Conservation (phyloP, 2,888 invertebrate genomes). For the Cosmopolites sordidus region DNA sequence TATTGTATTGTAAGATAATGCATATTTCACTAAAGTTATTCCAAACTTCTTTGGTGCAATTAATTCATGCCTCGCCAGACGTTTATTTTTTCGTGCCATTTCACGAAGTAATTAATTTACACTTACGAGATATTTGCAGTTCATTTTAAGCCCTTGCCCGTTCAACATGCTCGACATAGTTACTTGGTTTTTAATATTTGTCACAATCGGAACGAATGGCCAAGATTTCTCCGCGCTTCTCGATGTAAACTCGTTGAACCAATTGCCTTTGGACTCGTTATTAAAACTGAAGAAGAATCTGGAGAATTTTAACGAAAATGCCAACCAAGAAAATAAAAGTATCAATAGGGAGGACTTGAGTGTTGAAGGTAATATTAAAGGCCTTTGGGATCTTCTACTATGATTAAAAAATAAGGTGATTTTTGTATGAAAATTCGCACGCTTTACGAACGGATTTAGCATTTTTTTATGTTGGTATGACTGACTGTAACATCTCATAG, state of each 20-base stretch:
- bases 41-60: constrained; percentile 3
- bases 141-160: background rate
- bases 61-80: background rate
- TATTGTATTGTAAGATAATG: no score
- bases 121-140: no score
- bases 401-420: no score
- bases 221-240: constrained; percentile 40
- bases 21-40: no score
- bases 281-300: constrained; percentile 58
- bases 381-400: no score
- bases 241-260: constrained; percentile 57
- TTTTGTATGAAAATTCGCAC: no score
- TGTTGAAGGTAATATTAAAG: background rate
- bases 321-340: background rate
- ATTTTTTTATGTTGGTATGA: no score
- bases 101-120: background rate
- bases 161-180: constrained; percentile 1
- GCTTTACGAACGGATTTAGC: no score
- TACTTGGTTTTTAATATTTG: background rate
- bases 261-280: constrained; percentile 65
- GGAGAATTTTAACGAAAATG: constrained; percentile 19
- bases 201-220: background rate
- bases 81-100: constrained; percentile 2
- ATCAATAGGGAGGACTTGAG: background rate
- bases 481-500: no score